Evolutionary conservation across 2,113 vertebrate species (phyloP).

Genomic region (Trogon surrucura): DNA sequence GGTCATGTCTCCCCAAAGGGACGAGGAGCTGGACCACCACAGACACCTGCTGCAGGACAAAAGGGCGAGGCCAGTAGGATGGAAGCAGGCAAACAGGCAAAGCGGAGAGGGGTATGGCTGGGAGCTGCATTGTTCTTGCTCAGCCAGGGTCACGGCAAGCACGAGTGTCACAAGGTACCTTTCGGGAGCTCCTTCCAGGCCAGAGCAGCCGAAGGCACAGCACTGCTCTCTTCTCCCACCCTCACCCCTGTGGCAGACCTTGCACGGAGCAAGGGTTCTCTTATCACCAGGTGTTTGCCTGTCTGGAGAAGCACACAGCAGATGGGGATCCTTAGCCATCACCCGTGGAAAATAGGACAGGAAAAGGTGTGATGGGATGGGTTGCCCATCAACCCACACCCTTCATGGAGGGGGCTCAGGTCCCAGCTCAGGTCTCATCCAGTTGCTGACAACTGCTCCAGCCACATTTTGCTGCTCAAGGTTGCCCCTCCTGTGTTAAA

Average conservation of each 20-base stretch:
- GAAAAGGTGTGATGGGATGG: background rate
- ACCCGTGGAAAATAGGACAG: background rate
- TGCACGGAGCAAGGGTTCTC: background rate
- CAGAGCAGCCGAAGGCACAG: background rate
- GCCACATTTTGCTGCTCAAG: background rate
- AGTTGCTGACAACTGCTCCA: fast-evolving
- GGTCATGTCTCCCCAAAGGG: background rate
- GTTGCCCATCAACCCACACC: background rate
- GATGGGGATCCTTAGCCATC: background rate
- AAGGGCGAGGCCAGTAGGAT: background rate
- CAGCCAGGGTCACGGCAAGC: background rate
- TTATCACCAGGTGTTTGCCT: background rate
- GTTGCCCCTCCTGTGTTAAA: background rate
- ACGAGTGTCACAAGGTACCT: background rate
- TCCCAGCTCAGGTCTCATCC: background rate
- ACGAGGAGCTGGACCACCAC: background rate
- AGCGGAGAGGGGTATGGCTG: background rate
- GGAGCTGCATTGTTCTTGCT: slow-evolving; percentile 35
- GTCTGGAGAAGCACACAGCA: background rate
- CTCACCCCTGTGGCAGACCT: fast-evolving
- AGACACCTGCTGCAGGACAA: background rate
- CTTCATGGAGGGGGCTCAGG: background rate
- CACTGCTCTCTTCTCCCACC: background rate
- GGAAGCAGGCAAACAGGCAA: background rate
- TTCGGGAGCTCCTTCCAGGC: fast-evolving